phyloP scores from a whole-genome alignment of 92 coral and sea anemone species.

The Nematostella vectensis region DNA sequence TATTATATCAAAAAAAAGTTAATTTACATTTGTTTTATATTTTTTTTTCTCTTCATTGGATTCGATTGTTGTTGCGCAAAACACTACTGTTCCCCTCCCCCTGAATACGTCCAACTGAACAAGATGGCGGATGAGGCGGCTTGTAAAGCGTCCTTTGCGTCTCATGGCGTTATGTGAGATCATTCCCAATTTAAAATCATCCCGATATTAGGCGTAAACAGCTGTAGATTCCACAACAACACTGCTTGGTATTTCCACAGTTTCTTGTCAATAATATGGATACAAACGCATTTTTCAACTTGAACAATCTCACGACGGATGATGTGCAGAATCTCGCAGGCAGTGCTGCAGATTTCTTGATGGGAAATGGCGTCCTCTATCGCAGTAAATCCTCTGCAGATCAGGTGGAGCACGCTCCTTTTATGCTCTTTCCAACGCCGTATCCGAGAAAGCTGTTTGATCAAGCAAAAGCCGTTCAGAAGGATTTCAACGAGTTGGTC shows the following conservation, averaged over 20 bases:
- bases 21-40: no score
- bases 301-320: slow-evolving; percentile 1
- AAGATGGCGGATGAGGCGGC: neutral
- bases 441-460: slow-evolving; percentile 61
- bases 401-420: slow-evolving; percentile 63
- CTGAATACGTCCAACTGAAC: neutral
- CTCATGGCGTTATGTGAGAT: neutral
- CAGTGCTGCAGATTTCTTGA: slow-evolving; percentile 7
- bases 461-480: slow-evolving; percentile 66
- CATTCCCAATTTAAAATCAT: neutral
- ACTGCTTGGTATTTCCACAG: no score
- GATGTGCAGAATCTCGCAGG: slow-evolving; percentile 11
- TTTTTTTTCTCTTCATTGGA: no score
- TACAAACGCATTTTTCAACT: neutral
- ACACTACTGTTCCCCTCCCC: neutral
- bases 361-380: slow-evolving; percentile 7
- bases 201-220: no score
- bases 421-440: slow-evolving; percentile 67
- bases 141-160: neutral
- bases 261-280: no score
- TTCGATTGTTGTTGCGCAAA: no score
- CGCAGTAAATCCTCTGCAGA: neutral
- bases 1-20: no score
- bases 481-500: slow-evolving; percentile 69
- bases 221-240: no score